These are phyloP conservation scores for Zosterops hypoxanthus DNA, from an alignment of 2,113 vertebrate species.

Conservation along the genomic window DNA sequence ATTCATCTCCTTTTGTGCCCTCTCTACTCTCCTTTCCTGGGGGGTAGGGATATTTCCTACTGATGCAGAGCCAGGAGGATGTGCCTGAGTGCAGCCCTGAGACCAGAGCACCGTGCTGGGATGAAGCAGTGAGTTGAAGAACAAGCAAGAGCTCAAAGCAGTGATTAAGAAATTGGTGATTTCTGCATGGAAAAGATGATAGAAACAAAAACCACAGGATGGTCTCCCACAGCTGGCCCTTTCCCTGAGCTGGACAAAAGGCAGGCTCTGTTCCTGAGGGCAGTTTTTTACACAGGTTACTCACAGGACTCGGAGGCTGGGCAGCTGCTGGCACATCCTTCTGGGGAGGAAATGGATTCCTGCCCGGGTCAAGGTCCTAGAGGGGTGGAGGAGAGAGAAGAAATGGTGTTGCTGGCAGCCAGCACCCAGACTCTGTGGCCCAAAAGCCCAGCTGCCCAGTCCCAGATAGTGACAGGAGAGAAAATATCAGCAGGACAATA, in stretches of 20 bases:
- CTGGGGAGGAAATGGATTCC: conserved; percentile 87
- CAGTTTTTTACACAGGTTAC: conserved; percentile 37
- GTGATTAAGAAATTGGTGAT: not conserved
- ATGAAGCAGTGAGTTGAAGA: not conserved
- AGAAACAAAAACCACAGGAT: not conserved
- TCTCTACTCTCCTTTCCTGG: not conserved
- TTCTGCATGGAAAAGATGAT: not conserved
- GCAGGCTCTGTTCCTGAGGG: not conserved
- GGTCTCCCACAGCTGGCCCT: not conserved
- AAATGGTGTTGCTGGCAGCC: not conserved
- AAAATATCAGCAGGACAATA: not conserved
- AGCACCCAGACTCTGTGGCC: not conserved
- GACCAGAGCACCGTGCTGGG: not conserved
- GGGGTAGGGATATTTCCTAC: not conserved
- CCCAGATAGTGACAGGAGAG: not conserved
- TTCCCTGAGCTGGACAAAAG: not conserved
- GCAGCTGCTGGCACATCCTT: conserved; percentile 90
- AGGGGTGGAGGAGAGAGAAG: not conserved
- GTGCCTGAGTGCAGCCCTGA: not conserved
- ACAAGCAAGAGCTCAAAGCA: not conserved
- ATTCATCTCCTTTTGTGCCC: not conserved
- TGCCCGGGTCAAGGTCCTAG: conserved; percentile 87
- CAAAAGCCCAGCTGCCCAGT: not conserved
- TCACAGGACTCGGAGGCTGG: conserved; percentile 90
- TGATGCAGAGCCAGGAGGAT: not conserved